Evolutionary conservation across 2,113 vertebrate species (phyloP), one percentile per base, ranked within the genome.

Genomic region (Eulacestoma nigropectus): DNA sequence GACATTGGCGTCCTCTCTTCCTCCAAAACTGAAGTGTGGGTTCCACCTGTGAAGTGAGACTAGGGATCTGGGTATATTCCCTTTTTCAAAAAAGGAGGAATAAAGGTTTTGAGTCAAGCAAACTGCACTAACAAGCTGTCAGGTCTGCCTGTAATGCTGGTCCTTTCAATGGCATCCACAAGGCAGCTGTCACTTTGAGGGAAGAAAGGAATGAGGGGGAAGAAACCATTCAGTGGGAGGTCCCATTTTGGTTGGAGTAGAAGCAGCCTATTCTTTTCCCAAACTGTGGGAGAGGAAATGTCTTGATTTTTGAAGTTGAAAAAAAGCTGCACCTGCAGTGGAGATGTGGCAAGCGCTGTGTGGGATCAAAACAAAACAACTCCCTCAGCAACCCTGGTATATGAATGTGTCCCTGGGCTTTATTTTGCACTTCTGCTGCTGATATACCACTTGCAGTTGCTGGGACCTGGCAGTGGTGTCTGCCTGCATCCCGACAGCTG

Each of bases 231-330:
- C 59, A 62, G 37, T 3, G 3, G 52, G 65, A 90, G 39, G 41
- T 95, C 14, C 39, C 4, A 3, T 84, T 94, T 72, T 69, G n/a
- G 32, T 42, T 57, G 56, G 64, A 84, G 39, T 47, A 53, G 19
- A 62, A 91, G 42, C 21, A 82, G 4, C n/a, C 70, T 89, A 76
- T 87, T 94, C 57, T 93, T 92, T 82, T 80, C 67, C 57, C 4
- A 20, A 79, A 10, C 62, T n/a, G 25, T 79, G 77, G 65, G 84
- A 96, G 96, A 94, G 87, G 84, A 94, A 96, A 89, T 42, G 46
- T 64, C 77, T 65, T 37, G 18, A 87, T 49, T 91, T 83, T 72
- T 89, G 69, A 94, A 37, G 37, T 75, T 39, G 37, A 91, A 75
- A 72, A 60, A 68, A 39, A 29, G 26, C 39, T 57, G 67, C 91